A percentile compares a stretch with the other conserved stretches of the same genome.
Conservation (phyloP, 2,113 vertebrate genomes). For the Egretta garzetta region DNA sequence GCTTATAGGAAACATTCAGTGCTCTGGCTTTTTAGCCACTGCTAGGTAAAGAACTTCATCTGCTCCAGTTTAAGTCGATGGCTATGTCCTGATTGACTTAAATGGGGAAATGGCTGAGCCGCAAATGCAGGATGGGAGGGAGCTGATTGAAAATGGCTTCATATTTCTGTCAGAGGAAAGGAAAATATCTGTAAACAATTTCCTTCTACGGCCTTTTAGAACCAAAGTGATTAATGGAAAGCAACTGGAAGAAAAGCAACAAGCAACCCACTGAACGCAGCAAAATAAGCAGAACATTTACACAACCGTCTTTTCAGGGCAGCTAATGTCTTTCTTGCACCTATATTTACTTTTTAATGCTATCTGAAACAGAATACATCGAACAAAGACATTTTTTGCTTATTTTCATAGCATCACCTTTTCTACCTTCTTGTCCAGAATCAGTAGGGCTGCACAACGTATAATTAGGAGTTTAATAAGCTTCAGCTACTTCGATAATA, state of each 20-base stretch:
- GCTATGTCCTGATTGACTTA: conserved; percentile 31
- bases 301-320: not conserved
- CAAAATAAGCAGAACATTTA: conserved; percentile 1
- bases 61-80: conserved; percentile 24
- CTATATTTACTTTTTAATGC: not conserved
- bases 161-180: conserved; percentile 46
- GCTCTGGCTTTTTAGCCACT: not conserved
- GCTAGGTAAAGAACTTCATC: conserved; percentile 45
- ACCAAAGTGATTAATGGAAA: conserved; percentile 50
- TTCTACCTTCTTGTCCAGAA: not conserved
- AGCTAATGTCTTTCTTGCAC: not conserved
- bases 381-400: not conserved
- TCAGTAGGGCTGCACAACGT: not conserved
- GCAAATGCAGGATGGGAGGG: conserved; percentile 5
- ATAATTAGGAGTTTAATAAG: not conserved
- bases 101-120: not conserved
- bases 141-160: conserved; percentile 60
- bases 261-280: not conserved
- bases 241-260: conserved; percentile 44
- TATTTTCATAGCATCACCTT: not conserved
- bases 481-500: not conserved
- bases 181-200: conserved; percentile 69
- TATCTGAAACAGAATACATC: not conserved
- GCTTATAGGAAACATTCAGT: not conserved
- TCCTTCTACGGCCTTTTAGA: conserved; percentile 38